Percentiles rank a stretch among this genome's conserved stretches.
Conservation (phyloP, 2,113 vertebrate species). For the Tricholaema leucomelas region DNA sequence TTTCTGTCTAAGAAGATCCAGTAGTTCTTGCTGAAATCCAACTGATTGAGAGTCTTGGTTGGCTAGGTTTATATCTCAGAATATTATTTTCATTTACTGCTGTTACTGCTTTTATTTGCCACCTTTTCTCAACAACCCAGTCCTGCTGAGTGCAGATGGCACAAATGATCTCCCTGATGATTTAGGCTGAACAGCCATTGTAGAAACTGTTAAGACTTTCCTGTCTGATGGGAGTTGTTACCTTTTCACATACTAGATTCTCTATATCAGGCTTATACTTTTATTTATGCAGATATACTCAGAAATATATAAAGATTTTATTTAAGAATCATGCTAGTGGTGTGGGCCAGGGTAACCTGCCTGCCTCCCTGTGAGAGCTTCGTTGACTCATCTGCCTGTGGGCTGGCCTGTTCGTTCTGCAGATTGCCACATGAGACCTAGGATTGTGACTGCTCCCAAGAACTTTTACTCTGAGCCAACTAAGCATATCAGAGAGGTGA, state of each 20-base stretch:
- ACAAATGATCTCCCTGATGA: neutral
- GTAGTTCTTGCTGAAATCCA: conserved; percentile 31
- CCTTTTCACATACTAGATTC: neutral
- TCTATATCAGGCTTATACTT: neutral
- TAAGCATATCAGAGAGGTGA: conserved; percentile 51
- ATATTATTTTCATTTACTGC: conserved; percentile 57
- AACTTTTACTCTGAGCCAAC: conserved; percentile 35
- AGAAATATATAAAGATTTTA: neutral
- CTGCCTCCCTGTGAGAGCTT: neutral
- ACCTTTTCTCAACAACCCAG: neutral
- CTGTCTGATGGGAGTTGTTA: neutral
- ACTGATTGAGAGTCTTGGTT: conserved; percentile 22
- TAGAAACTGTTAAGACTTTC: neutral
- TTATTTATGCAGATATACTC: neutral
- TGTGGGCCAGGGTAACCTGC: neutral
- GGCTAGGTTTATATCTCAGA: neutral
- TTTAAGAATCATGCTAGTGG: neutral
- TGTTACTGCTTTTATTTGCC: conserved; percentile 41
- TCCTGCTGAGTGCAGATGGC: conserved; percentile 42
- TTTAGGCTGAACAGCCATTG: conserved; percentile 1
- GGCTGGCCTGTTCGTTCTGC: neutral
- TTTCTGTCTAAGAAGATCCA: conserved; percentile 5
- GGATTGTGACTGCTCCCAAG: conserved; percentile 23
- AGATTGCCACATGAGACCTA: conserved; percentile 26
- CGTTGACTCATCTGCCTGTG: neutral